A percentile compares a stretch with the other conserved stretches of the same genome.
Evolutionary conservation across 2,113 vertebrate species (phyloP).

Genomic region (Fregetta grallaria): DNA sequence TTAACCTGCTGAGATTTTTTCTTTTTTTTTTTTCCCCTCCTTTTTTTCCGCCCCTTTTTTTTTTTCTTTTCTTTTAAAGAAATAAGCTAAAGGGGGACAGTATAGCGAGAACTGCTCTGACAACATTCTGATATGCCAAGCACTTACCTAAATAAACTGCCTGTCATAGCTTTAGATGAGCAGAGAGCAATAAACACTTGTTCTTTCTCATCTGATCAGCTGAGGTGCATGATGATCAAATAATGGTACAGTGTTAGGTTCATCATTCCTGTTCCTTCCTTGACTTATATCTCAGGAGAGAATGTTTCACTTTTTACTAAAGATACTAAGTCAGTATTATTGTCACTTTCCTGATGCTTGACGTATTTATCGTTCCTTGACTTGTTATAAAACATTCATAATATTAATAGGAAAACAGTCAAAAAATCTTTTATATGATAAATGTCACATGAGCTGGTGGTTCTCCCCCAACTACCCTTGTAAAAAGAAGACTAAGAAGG

Average conservation of each 20-base stretch:
- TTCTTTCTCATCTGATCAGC: conserved; percentile 47
- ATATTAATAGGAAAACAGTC: conserved; percentile 15
- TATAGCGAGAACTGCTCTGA: conserved; percentile 41
- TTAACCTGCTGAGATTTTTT: conserved; percentile 61
- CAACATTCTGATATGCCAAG: conserved; percentile 36
- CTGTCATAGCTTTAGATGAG: conserved; percentile 31
- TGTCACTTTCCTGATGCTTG: conserved; percentile 49
- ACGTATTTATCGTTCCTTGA: conserved; percentile 55
- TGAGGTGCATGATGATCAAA: conserved; percentile 60
- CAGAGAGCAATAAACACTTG: conserved; percentile 13
- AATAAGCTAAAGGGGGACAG: conserved; percentile 41
- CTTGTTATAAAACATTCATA: conserved; percentile 19
- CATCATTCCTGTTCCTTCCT: conserved; percentile 49
- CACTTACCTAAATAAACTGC: conserved; percentile 39
- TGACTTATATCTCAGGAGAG: conserved; percentile 73
- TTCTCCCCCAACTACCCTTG: neutral
- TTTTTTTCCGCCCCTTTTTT: rapidly evolving
- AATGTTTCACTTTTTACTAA: conserved; percentile 56
- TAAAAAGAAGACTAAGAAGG: neutral
- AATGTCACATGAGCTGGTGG: neutral
- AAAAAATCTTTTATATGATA: neutral
- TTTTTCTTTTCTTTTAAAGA: neutral
- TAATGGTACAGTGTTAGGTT: conserved; percentile 68
- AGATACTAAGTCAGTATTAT: conserved; percentile 78
- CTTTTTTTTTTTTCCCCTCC: rapidly evolving